Evolutionary conservation across 1,140 invertebrate genomes (phyloP).

Genomic region (Philopotamus ludificatus): DNA sequence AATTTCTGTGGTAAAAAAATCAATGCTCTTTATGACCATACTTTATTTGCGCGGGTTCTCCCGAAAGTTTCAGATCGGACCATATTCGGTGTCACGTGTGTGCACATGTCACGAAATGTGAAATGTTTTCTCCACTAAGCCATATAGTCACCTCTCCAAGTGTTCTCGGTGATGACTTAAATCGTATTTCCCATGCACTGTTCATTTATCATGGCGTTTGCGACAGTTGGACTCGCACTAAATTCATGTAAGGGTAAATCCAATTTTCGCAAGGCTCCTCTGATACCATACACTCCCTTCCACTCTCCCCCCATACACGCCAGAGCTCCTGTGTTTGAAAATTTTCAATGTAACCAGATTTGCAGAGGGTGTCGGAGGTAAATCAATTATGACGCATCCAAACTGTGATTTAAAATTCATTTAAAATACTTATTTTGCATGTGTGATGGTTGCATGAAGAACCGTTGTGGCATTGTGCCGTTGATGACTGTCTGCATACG

Average conservation of each 20-base stretch:
- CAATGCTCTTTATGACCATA: too few relatives aligned
- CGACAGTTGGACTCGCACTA: conserved; percentile 32
- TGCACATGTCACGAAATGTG: too few relatives aligned
- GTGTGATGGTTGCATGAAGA: conserved; percentile 3
- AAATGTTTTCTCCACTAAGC: not conserved
- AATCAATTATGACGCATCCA: not conserved
- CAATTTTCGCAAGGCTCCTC: conserved; percentile 21
- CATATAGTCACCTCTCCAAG: not conserved
- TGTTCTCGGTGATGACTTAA: conserved; percentile 21
- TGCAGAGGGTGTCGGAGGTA: not conserved
- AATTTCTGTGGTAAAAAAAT: too few relatives aligned
- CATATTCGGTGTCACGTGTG: too few relatives aligned
- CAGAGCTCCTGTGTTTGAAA: not conserved
- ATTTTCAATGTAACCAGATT: not conserved
- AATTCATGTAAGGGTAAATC: conserved; percentile 34
- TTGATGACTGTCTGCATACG: not conserved
- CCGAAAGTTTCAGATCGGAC: too few relatives aligned
- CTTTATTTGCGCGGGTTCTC: too few relatives aligned
- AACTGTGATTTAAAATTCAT: too few relatives aligned
- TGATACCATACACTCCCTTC: too few relatives aligned
- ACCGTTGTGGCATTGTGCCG: not conserved
- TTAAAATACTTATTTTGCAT: too few relatives aligned
- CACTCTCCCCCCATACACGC: too few relatives aligned
- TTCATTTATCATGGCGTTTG: conserved; percentile 36
- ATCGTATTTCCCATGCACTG: conserved; percentile 35